Percentiles rank a stretch among this genome's conserved stretches.
Conservation (phyloP, 2,113 vertebrate species). For the Xyrauchen texanus region DNA sequence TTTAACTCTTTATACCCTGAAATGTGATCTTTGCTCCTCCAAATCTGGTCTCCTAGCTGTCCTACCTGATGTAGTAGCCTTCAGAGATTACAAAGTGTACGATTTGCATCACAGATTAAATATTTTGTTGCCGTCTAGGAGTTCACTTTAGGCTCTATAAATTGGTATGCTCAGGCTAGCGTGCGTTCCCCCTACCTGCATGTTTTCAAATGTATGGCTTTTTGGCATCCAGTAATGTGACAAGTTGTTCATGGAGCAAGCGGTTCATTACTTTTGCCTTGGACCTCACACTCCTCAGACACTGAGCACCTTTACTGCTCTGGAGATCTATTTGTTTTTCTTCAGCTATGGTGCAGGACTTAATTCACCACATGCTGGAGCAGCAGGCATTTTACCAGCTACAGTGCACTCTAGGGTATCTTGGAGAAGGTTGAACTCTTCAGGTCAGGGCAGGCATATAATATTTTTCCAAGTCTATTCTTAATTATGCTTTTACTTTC, state of each 20-base stretch:
- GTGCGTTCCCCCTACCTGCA: constrained; percentile 31
- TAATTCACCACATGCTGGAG: constrained; percentile 66
- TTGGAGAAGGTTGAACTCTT: constrained; percentile 55
- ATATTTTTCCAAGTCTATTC: constrained; percentile 44
- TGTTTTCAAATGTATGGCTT: constrained; percentile 62
- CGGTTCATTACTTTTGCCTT: constrained; percentile 64
- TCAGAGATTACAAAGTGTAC: neutral
- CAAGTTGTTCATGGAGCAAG: constrained; percentile 62
- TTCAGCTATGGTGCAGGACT: constrained; percentile 66
- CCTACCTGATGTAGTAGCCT: too few relatives aligned
- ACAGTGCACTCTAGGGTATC: constrained; percentile 61
- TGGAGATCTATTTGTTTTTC: constrained; percentile 73
- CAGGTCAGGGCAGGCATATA: constrained; percentile 51
- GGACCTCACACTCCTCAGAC: constrained; percentile 66
- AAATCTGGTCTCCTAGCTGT: too few relatives aligned
- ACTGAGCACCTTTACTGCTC: constrained; percentile 70
- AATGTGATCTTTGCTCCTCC: too few relatives aligned
- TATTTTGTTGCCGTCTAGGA: too few relatives aligned
- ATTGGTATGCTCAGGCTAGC: neutral
- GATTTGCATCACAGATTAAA: neutral
- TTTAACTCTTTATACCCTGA: too few relatives aligned
- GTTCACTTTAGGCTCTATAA: constrained; percentile 35
- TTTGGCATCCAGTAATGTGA: constrained; percentile 69
- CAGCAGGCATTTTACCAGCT: constrained; percentile 62
- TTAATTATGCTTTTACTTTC: constrained; percentile 27